Conservation (phyloP, 2,888 invertebrate species). For the Conchocele bisecta region DNA sequence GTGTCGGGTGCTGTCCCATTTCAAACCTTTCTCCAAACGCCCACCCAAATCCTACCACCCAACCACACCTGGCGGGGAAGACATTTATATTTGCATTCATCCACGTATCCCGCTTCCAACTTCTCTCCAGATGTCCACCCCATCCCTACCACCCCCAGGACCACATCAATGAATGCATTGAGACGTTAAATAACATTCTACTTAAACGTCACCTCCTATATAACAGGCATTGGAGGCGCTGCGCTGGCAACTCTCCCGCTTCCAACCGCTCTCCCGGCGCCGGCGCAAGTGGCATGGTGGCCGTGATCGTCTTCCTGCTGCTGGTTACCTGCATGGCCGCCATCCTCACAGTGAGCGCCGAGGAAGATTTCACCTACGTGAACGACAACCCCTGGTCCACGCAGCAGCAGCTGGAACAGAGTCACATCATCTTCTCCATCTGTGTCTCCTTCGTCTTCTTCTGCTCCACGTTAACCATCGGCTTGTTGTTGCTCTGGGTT, state of each 20-base stretch:
- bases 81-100: too few relatives aligned
- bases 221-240: conserved; percentile 57
- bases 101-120: too few relatives aligned
- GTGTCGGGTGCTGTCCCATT: too few relatives aligned
- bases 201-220: too few relatives aligned
- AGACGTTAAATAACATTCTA: too few relatives aligned
- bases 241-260: conserved; percentile 53
- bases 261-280: conserved; percentile 54
- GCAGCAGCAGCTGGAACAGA: conserved; percentile 42
- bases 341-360: conserved; percentile 61
- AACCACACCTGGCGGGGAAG: too few relatives aligned
- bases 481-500: conserved; percentile 59
- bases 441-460: conserved; percentile 66
- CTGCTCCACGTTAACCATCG: conserved; percentile 62
- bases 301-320: conserved; percentile 56
- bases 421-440: conserved; percentile 63
- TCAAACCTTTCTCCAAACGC: too few relatives aligned
- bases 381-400: conserved; percentile 54
- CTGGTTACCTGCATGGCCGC: conserved; percentile 59
- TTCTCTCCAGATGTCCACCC: too few relatives aligned
- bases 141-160: too few relatives aligned
- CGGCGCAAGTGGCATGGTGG: conserved; percentile 58
- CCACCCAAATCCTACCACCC: too few relatives aligned
- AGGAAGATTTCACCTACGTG: conserved; percentile 54
- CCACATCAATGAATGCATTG: too few relatives aligned